Percentiles rank a stretch among this genome's conserved stretches.
These are phyloP conservation scores for Diarsia mendica DNA, from an alignment of 2,888 invertebrate species.

Conservation along the genomic window DNA sequence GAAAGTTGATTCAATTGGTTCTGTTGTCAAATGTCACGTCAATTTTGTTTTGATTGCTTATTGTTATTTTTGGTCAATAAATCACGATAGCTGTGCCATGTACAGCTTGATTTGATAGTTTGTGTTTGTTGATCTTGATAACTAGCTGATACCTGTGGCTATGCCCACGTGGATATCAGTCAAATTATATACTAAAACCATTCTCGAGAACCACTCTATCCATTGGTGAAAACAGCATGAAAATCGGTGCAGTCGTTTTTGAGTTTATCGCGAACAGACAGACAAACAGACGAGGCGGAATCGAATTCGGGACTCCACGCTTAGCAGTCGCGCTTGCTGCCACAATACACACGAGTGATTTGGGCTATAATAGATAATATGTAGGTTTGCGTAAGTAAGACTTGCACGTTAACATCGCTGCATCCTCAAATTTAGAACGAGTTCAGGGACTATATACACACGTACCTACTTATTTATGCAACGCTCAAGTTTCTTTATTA, in stretches of 20 bases:
- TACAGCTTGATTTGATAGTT: background rate
- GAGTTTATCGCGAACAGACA: no score
- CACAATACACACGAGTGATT: background rate
- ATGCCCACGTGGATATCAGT: no score
- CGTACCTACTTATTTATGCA: constrained; percentile 4
- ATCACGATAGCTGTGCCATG: background rate
- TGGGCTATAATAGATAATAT: background rate
- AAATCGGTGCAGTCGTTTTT: no score
- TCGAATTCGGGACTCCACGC: background rate
- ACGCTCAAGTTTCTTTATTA: constrained; percentile 26
- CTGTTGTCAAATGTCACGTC: constrained; percentile 8
- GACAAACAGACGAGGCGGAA: no score
- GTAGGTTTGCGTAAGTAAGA: background rate
- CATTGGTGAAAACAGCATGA: no score
- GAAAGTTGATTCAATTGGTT: constrained; percentile 3
- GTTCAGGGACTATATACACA: constrained; percentile 5
- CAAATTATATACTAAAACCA: no score
- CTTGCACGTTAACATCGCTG: background rate
- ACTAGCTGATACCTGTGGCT: no score
- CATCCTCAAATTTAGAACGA: constrained; percentile 19
- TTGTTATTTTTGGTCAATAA: background rate
- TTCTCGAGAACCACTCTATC: no score
- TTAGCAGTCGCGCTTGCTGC: background rate
- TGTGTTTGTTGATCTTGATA: background rate
- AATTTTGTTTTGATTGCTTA: background rate